These are phyloP conservation scores for Ptychoptera albimana DNA, from an alignment of 2,888 invertebrate genomes.

Conservation along the genomic window DNA sequence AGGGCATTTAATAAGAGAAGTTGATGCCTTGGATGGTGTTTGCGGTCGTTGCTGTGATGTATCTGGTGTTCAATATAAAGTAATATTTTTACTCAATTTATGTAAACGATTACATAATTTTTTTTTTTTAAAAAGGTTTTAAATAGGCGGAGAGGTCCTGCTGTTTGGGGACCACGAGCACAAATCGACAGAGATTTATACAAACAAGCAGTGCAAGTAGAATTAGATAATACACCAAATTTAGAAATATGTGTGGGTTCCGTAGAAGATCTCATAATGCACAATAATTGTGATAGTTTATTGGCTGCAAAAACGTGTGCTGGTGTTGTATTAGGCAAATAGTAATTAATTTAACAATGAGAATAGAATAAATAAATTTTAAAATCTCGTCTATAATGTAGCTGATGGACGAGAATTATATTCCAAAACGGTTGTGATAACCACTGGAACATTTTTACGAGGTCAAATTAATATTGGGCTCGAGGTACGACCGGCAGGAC, in stretches of 20 bases:
- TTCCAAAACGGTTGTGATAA: slow-evolving; percentile 55
- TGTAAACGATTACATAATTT: background rate
- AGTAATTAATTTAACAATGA: slow-evolving; percentile 6
- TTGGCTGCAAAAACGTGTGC: slow-evolving; percentile 21
- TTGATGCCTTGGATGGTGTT: slow-evolving; percentile 78
- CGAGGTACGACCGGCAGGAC: slow-evolving; percentile 56
- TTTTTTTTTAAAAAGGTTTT: slow-evolving; percentile 33
- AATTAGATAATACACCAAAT: slow-evolving; percentile 46
- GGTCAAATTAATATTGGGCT: slow-evolving; percentile 73
- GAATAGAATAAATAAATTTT: slow-evolving; percentile 19
- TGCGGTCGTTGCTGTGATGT: slow-evolving; percentile 66
- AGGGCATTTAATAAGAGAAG: slow-evolving; percentile 71
- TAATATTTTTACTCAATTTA: slow-evolving; percentile 16
- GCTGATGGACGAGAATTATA: slow-evolving; percentile 39
- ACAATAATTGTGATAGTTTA: slow-evolving; percentile 11
- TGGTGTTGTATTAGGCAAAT: slow-evolving; percentile 20
- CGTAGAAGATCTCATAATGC: slow-evolving; percentile 63
- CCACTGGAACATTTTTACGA: slow-evolving; percentile 78
- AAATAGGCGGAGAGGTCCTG: slow-evolving; percentile 70
- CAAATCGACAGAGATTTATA: slow-evolving; percentile 75
- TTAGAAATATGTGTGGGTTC: slow-evolving; percentile 50
- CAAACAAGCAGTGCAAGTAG: slow-evolving; percentile 55
- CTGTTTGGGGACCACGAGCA: slow-evolving; percentile 77
- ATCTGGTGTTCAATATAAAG: slow-evolving; percentile 66
- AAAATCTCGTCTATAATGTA: slow-evolving; percentile 11